Base-by-base conservation (phyloP, 2,888 invertebrate species). In the Melanostoma mellinum region DNA sequence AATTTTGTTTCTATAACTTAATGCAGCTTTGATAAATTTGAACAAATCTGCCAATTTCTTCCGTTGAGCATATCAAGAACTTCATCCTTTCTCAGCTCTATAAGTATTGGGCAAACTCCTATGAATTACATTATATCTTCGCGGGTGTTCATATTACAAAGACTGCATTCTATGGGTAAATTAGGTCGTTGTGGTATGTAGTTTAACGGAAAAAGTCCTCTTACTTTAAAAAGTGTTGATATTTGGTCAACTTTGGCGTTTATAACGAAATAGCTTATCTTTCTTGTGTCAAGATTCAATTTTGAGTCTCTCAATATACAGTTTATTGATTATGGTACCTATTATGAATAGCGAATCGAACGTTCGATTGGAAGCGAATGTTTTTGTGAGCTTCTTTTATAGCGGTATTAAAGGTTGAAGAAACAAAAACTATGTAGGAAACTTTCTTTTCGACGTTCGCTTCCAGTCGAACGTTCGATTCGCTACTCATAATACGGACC, bases 161-260 rank as follows among this genome's bases (percentile, higher is more conserved):
- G 20, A 46, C 20, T 46, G 46, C 46, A 46, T 46, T 46, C 10
- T 8, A 58, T 40, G 3, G 20, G 58, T 58, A 40, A 6, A 38
- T 36, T 32, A 32, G 52, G 52, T 20, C 30, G 42, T 3, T 58
- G 1, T 30, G 58, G 58, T 4, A 40, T 58, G 9, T 30, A 58
- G 42, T 58, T 58, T n/a, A 58, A 10, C 20, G 46, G 20, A 1
- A 46, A 46, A 46, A 46, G 1, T 46, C 3, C 46, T 46, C 46
- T 10, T 46, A 20, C 10, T 20, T 46, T 10, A 46, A 46, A 46
- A 46, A 46, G n/a, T n/a, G 46, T n/a, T 46, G 46, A 46, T 10
- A 20, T 42, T 42, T 42, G 42, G 42, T 42, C 8, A 42, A 42
- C 42, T 42, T 4, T 1, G 4, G 9, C 42, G 4, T 8, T 42